Conservation (phyloP, 2,888 invertebrate genomes). For the Drosophila planitibia region DNA sequence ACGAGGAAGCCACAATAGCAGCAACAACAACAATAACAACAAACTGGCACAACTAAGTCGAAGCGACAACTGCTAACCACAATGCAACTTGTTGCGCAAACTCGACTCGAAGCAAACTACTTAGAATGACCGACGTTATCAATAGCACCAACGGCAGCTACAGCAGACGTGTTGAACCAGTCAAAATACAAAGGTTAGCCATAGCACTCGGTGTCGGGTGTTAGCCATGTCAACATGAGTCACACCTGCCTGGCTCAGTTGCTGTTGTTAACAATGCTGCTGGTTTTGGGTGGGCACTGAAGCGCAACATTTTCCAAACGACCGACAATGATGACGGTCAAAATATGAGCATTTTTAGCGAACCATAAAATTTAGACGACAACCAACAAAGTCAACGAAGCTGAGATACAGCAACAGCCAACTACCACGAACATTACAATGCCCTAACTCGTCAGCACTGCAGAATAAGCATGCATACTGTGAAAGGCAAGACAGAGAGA, state of each 20-base stretch:
- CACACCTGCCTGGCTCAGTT: constrained; percentile 65
- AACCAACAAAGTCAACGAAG: constrained; percentile 38
- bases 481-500: constrained; percentile 13
- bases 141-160: constrained; percentile 23
- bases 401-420: constrained; percentile 2
- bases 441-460: constrained; percentile 24
- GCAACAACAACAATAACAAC: constrained; percentile 13
- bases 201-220: constrained; percentile 48
- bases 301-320: constrained; percentile 60
- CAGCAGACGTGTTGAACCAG: constrained; percentile 67
- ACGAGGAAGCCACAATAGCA: constrained; percentile 65
- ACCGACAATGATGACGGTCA: constrained; percentile 66
- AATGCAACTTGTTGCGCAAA: constrained; percentile 67
- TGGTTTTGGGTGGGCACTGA: constrained; percentile 37
- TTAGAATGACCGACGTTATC: constrained; percentile 65
- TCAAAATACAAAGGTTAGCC: constrained; percentile 72
- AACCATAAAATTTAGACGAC: constrained; percentile 66
- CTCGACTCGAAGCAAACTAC: constrained; percentile 25
- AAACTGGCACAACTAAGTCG: constrained; percentile 47
- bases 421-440: constrained; percentile 17
- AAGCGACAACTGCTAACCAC: constrained; percentile 57
- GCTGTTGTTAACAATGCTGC: constrained; percentile 16
- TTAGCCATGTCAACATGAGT: constrained; percentile 68
- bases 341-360: constrained; percentile 54
- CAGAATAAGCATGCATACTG: constrained; percentile 32